A percentile compares a stretch with the other conserved stretches of the same genome.
phyloP scores from a whole-genome alignment of 2,797 vertebrate species.

The Pampus argenteus region DNA sequence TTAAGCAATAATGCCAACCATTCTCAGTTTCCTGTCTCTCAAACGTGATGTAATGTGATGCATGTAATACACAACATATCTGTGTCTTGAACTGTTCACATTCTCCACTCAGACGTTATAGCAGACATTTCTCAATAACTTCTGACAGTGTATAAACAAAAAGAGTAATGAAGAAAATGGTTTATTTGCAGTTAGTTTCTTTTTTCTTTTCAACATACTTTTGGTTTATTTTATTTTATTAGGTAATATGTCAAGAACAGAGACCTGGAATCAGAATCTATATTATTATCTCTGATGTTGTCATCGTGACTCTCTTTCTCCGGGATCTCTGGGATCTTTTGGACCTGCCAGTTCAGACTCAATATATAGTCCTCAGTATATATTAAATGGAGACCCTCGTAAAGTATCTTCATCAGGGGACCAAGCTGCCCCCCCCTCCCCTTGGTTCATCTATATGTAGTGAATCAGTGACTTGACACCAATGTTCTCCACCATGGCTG shows the following conservation, averaged over 20 bases:
- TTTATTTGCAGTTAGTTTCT: background rate
- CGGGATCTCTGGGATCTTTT: background rate
- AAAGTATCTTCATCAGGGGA: slow-evolving; percentile 2
- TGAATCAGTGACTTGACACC: slow-evolving; percentile 1
- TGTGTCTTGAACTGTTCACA: too few species aligned
- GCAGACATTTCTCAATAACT: too few species aligned
- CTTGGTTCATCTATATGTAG: background rate
- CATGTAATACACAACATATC: too few species aligned
- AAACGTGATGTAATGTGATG: too few species aligned
- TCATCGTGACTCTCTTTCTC: background rate
- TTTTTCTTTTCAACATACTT: background rate
- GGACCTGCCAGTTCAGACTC: background rate
- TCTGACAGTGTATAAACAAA: too few species aligned
- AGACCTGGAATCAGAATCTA: background rate
- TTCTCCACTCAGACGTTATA: too few species aligned
- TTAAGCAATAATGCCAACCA: too few species aligned
- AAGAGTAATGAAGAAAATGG: too few species aligned
- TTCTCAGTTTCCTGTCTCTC: too few species aligned
- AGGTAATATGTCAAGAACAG: background rate
- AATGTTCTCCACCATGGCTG: background rate
- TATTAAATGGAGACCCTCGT: background rate
- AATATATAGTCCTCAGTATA: background rate
- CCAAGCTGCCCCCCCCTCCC: background rate
- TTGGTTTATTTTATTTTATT: too few species aligned
- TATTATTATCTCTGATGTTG: background rate